Base-by-base conservation (phyloP, 2,888 invertebrate genomes). In the Cremastinae sp. region DNA sequence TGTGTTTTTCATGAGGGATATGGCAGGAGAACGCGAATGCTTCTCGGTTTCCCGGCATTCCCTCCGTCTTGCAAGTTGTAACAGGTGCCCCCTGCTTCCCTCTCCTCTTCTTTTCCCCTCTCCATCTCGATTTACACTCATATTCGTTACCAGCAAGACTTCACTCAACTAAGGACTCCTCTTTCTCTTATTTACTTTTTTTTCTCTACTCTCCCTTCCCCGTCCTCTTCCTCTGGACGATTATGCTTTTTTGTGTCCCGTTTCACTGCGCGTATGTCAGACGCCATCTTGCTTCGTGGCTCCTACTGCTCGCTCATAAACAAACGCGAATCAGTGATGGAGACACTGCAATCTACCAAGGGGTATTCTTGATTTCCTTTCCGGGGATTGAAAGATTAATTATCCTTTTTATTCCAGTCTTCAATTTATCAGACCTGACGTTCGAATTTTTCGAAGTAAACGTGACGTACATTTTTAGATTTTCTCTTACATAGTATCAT, bases 51-150 rank as follows among this genome's bases (percentile, higher is more conserved):
- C 75, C 61, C 71, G 68, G 58, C 66, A 47, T 69, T 74, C 64
- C 43, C 65, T 49, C 68, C 71, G 65, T 78, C 78, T 81, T 78
- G 75, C 43, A 79, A 81, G 76, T 83, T 79, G 82, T 83, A 83
- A 83, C 83, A 84, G 84, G 83, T 83, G 83, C 83, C 80, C 81
- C 70, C 73, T 65, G 51, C 74, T 51, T 58, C 28, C 28, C 59
- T 61, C 56, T 28, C 28, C 28, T 28, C 2, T 28, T 28, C 56
- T 20, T 28, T 49, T 43, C 49, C 20, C 16, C 62, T 55, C 18
- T 22, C 39, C 12, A 14, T 28, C 12, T 45, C 12, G 22, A 45
- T 22, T 8, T 47, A 47, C 39, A 18, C 28, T 20, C 12, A 7
- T 37, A 28, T 28, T 28, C 55, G 5, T 47, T 43, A 55, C 59